Evolutionary conservation across 2,797 vertebrate species (phyloP).

Genomic region (Gymnodraco acuticeps): DNA sequence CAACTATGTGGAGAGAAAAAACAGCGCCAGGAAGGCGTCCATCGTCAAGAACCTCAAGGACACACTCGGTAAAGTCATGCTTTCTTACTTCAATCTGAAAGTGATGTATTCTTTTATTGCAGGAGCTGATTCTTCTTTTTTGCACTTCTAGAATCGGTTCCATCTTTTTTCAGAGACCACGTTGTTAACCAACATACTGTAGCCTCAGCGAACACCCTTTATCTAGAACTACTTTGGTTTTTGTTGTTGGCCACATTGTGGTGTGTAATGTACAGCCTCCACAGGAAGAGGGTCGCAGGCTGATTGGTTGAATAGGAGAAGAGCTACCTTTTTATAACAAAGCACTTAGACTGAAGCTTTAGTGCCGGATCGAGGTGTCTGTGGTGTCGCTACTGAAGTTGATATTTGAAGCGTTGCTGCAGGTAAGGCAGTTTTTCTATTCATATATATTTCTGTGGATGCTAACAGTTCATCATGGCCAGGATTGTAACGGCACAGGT

Average conservation of each 20-base stretch:
- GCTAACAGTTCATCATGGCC: slow-evolving; percentile 3
- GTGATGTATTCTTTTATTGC: no score
- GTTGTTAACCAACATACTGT: not conserved
- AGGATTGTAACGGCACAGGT: slow-evolving; percentile 45
- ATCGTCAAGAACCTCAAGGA: slow-evolving; percentile 96
- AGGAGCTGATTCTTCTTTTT: no score
- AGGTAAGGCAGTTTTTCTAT: slow-evolving; percentile 44
- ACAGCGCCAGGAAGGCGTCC: slow-evolving; percentile 93
- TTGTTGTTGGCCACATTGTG: slow-evolving; percentile 53
- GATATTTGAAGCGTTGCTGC: not conserved
- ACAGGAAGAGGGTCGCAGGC: slow-evolving; percentile 47
- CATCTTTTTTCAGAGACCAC: not conserved
- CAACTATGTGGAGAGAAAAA: slow-evolving; percentile 95
- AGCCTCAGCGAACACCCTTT: not conserved
- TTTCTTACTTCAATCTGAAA: no score
- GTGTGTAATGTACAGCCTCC: not conserved
- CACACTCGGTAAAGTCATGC: slow-evolving; percentile 86
- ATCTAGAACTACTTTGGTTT: slow-evolving; percentile 16
- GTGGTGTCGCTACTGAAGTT: not conserved
- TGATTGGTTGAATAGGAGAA: slow-evolving; percentile 43
- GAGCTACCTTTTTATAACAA: slow-evolving; percentile 12
- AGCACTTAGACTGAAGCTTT: not conserved
- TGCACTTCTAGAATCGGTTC: not conserved
- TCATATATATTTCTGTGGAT: not conserved
- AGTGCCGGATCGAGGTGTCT: not conserved